These are phyloP conservation scores for Cabera pusaria DNA, from an alignment of 2,888 invertebrate species.

Conservation along the genomic window DNA sequence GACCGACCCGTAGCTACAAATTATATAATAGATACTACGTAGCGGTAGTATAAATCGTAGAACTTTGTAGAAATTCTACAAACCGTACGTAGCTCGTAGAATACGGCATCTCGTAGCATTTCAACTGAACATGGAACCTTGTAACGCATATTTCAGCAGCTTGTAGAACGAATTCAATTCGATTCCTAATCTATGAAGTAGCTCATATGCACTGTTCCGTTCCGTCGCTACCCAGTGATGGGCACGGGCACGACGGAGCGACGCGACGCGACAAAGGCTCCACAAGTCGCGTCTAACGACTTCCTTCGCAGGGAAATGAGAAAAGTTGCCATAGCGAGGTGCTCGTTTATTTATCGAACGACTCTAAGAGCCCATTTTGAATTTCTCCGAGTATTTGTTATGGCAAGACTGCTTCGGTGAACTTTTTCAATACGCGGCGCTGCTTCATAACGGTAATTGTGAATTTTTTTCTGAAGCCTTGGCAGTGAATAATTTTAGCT, in stretches of 20 bases:
- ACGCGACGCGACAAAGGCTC: constrained; percentile 16
- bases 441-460: constrained; percentile 10
- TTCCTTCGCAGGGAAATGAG: constrained; percentile 30
- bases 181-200: too few species aligned
- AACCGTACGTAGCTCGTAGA: too few species aligned
- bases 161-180: too few species aligned
- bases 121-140: too few species aligned
- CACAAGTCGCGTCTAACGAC: constrained; percentile 26
- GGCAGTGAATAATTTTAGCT: too few species aligned
- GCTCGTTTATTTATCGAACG: constrained; percentile 18
- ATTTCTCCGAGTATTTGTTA: constrained; percentile 3
- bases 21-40: too few species aligned
- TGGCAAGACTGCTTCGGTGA: background rate
- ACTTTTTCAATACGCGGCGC: constrained; percentile 18
- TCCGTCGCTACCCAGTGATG: background rate
- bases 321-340: constrained; percentile 25
- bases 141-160: too few species aligned
- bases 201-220: too few species aligned
- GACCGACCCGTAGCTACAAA: too few species aligned
- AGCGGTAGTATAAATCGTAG: too few species aligned
- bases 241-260: constrained; percentile 1
- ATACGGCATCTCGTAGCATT: too few species aligned
- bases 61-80: too few species aligned
- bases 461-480: constrained; percentile 8
- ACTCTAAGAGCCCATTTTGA: constrained; percentile 8